Percentiles rank a stretch among this genome's conserved stretches.
phyloP scores from a whole-genome alignment of 2,888 invertebrate genomes.

The Athalia rosae region DNA sequence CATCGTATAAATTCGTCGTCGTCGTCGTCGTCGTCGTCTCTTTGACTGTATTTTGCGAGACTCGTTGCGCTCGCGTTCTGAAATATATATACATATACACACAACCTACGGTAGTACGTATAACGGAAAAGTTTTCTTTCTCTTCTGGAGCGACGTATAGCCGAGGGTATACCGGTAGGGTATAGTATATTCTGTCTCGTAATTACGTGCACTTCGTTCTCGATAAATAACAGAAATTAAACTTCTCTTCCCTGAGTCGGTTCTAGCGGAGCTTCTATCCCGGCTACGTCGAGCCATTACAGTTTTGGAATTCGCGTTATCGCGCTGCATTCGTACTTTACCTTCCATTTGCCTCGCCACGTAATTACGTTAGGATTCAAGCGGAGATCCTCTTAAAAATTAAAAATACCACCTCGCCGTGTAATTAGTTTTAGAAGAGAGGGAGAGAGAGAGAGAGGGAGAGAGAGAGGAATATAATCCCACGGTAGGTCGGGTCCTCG shows the following conservation, averaged over 20 bases:
- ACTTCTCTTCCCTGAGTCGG: neutral
- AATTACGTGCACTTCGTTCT: constrained; percentile 36
- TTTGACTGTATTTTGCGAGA: neutral
- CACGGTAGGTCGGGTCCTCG: too few relatives aligned
- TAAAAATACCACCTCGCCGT: neutral
- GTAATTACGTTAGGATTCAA: neutral
- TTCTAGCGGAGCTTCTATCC: neutral
- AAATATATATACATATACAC: too few relatives aligned
- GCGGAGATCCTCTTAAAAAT: neutral
- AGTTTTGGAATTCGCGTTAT: constrained; percentile 9
- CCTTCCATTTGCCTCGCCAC: constrained; percentile 1
- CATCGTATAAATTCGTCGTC: constrained; percentile 49
- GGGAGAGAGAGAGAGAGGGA: too few relatives aligned
- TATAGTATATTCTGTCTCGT: constrained; percentile 1
- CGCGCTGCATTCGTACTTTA: neutral
- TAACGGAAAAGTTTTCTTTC: neutral
- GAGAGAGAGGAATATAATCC: too few relatives aligned
- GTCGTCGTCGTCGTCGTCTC: constrained; percentile 13
- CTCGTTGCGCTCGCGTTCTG: too few relatives aligned
- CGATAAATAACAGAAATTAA: constrained; percentile 40
- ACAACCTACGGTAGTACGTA: too few relatives aligned
- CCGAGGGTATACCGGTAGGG: too few relatives aligned
- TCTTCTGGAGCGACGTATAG: neutral
- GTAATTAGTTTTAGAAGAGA: neutral
- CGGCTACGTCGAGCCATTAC: constrained; percentile 14